Conservation (phyloP, 2,888 invertebrate genomes). For the Petrophora chlorosata region DNA sequence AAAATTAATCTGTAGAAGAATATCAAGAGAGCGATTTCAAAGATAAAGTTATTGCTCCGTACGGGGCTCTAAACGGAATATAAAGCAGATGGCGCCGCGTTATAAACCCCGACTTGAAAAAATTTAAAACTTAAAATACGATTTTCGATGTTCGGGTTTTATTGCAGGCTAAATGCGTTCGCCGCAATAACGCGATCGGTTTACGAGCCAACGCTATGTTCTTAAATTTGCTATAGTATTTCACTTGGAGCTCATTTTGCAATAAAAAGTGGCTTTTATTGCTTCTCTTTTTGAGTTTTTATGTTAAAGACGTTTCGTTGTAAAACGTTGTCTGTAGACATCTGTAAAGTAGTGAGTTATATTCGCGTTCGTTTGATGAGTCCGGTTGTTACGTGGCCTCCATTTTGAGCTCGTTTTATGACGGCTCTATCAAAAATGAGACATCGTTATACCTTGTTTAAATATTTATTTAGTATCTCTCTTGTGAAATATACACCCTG, state of each 20-base stretch:
- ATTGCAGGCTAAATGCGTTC: conserved; percentile 68
- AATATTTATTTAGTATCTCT: too few relatives aligned
- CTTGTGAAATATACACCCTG: too few relatives aligned
- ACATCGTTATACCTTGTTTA: conserved; percentile 14
- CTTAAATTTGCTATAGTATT: conserved; percentile 60
- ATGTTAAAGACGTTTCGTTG: conserved; percentile 31
- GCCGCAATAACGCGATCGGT: conserved; percentile 70
- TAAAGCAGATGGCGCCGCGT: conserved; percentile 50
- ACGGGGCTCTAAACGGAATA: conserved; percentile 44
- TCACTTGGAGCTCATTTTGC: conserved; percentile 46
- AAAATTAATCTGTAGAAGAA: conserved; percentile 41
- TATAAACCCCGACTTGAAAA: conserved; percentile 46
- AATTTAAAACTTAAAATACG: conserved; percentile 64
- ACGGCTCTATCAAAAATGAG: conserved; percentile 17
- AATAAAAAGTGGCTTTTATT: conserved; percentile 40
- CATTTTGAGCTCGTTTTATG: conserved; percentile 22
- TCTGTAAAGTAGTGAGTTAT: conserved; percentile 29
- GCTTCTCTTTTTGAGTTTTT: conserved; percentile 37
- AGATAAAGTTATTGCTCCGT: conserved; percentile 43
- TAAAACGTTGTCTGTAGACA: conserved; percentile 31
- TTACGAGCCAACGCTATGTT: conserved; percentile 59
- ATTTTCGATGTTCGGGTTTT: conserved; percentile 63
- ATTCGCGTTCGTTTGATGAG: conserved; percentile 18
- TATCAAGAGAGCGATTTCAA: conserved; percentile 43
- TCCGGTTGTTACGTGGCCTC: conserved; percentile 17